Evolutionary conservation across 1,140 invertebrate species (phyloP), one percentile per base, ranked within the genome.

Genomic region (Pogonomyrmex barbatus): DNA sequence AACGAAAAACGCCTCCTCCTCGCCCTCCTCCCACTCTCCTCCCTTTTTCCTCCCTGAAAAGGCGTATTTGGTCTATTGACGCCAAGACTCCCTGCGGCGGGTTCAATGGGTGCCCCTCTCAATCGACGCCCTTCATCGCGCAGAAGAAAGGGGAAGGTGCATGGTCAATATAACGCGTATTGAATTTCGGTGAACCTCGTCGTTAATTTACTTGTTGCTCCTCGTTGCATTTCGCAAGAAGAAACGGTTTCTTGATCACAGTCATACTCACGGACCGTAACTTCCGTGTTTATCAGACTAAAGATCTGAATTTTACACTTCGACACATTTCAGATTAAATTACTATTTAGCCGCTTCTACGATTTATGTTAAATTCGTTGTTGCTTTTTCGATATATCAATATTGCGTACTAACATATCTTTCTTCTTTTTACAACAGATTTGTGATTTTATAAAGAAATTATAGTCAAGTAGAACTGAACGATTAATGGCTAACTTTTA

Each of bases 1-100:
- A 90, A 90, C 89, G 89, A 90, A 90, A 90, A 90, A 90, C 81
- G 70, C 52, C n/a, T 58, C 65, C 78, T 30, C 24, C 39, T 12
- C 47, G 6, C 52, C 47, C 52, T 52, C 67, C 47, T 50, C 52
- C 54, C 76, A 58, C 39, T 14, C 17, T 4, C 39, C 45, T 12
- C 33, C 9, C 45, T 54, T 73, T 36, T 47, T 33, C 82, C 63
- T 75, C 39, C 60, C 62, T 90, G 89, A 90, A 90, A 90, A 87
- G 79, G 60, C 83, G 71, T 90, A 5, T 60, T 78, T 76, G 67
- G 68, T 0, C 67, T 30, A 58, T 58, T 75, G 63, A 87, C 50
- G 85, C 52, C 54, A 45, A 42, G 62, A 42, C 68, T 86, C 76
- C 75, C 78, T 68, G 79, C 52, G 50, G 82, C 60, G 88, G 85